Evolutionary conservation across 2,113 vertebrate genomes (phyloP), one percentile per base, ranked within the genome.

Genomic region (Brevimyrus niger): DNA sequence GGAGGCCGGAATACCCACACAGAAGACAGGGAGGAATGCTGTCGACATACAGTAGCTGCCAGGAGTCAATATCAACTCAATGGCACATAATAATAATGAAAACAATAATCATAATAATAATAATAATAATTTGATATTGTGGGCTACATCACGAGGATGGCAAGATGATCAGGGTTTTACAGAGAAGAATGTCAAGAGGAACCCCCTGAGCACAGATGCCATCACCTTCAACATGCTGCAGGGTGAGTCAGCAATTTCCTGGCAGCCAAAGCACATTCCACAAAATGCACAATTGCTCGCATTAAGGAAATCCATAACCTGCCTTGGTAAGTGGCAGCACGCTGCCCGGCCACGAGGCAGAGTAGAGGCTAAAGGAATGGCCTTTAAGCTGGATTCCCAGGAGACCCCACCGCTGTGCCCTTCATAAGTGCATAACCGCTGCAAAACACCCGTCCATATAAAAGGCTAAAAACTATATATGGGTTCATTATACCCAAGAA

Each of bases 241-340:
- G 73, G 73, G 73, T 80, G 73, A 80, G 73, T 80, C 73, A 80
- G 73, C 73, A 80, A 19, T 80, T 80, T 80, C 73, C 35, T 80
- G 73, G 73, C 73, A 80, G 73, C 73, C 35, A 80, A 80, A 80
- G 15, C 6, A 80, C 73, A 80, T 17, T 42, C 73, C 73, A 80
- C 13, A 80, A 80, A 80, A 80, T 80, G 73, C 73, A 80, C 73
- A 80, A 19, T 42, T 10, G 73, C 73, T 42, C 73, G 0, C 73
- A 42, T 80, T 80, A 80, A 80, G 73, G 35, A 80, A 42, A 80
- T 80, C 73, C 42, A 42, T 35, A 80, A 80, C 73, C 35, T 80
- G 11, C 73, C 73, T 38, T 7, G 1, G 35, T 42, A 80, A 80
- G 73, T 42, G 73, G 73, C 73, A 80, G 38, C 73, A 42, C 35